Conservation (phyloP, 1,140 invertebrate species). For the Drosophila ironensis region DNA sequence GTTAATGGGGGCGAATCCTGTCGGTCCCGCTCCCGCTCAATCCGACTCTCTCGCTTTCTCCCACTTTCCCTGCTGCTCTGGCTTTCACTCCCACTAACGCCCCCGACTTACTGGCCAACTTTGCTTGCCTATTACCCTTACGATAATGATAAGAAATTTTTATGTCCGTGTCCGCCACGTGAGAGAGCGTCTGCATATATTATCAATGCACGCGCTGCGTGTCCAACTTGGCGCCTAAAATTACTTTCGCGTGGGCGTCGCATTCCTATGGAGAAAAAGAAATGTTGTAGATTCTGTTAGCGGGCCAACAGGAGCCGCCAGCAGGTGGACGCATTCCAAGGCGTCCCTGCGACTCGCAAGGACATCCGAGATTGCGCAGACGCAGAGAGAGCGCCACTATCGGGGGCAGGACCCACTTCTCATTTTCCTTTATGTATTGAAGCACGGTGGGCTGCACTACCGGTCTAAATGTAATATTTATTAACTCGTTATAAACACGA, state of each 20-base stretch:
- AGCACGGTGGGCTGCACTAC: neutral
- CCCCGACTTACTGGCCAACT: constrained; percentile 72
- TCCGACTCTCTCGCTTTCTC: neutral
- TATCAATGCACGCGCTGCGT: constrained; percentile 47
- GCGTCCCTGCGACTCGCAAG: neutral
- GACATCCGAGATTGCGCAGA: constrained; percentile 47
- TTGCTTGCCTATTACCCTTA: constrained; percentile 79
- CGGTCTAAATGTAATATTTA: no score
- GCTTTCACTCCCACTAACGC: constrained; percentile 16
- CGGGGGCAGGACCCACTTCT: neutral
- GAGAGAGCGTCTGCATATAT: constrained; percentile 53
- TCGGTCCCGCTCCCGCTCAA: neutral
- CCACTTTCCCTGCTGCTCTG: neutral
- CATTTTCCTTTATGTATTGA: neutral
- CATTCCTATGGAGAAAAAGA: constrained; percentile 73
- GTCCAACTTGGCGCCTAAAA: constrained; percentile 54
- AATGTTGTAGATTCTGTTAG: constrained; percentile 78
- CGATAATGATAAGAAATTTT: constrained; percentile 82
- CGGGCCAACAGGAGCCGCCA: constrained; percentile 50
- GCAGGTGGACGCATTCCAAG: constrained; percentile 6
- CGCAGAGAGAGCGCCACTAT: constrained; percentile 21
- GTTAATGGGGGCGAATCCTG: constrained; percentile 16
- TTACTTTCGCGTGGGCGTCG: constrained; percentile 66
- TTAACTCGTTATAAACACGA: no score
- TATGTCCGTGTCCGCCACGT: constrained; percentile 45